Conservation (phyloP, 2,888 invertebrate genomes). For the Glaucopsyche alexis region DNA sequence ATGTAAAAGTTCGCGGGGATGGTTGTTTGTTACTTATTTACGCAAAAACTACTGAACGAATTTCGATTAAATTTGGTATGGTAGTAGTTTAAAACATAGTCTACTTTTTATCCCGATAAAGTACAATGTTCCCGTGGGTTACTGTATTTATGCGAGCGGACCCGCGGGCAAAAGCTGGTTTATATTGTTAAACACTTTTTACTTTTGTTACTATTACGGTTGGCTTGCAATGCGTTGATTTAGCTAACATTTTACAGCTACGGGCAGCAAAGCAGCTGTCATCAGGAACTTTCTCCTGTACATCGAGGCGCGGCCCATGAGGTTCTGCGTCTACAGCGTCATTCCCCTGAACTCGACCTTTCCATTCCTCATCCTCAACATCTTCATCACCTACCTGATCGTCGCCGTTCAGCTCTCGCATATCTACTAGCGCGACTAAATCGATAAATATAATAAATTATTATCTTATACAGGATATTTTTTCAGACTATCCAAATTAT, state of each 20-base stretch:
- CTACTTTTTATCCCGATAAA: no score
- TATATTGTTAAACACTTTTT: not conserved
- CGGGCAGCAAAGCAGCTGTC: slow-evolving; percentile 23
- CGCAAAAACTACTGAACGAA: no score
- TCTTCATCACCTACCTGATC: slow-evolving; percentile 41
- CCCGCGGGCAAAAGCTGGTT: no score
- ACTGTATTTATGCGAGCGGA: no score
- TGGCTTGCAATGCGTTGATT: not conserved
- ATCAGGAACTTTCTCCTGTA: slow-evolving; percentile 36
- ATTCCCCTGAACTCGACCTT: slow-evolving; percentile 38
- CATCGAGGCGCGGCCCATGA: slow-evolving; percentile 39
- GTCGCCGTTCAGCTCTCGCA: slow-evolving; percentile 40
- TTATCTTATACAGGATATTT: no score
- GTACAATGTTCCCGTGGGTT: no score
- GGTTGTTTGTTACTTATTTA: no score
- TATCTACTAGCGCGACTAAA: not conserved
- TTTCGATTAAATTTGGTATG: no score
- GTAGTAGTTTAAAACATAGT: no score
- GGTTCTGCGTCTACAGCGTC: slow-evolving; percentile 36
- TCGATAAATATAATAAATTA: no score
- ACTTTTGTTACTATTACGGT: not conserved
- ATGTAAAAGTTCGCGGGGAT: no score
- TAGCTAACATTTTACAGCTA: slow-evolving; percentile 10
- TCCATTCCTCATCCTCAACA: slow-evolving; percentile 37
- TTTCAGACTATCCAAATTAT: no score